These are phyloP conservation scores for Tinea pellionella DNA, from an alignment of 2,888 invertebrate genomes.

Conservation along the genomic window DNA sequence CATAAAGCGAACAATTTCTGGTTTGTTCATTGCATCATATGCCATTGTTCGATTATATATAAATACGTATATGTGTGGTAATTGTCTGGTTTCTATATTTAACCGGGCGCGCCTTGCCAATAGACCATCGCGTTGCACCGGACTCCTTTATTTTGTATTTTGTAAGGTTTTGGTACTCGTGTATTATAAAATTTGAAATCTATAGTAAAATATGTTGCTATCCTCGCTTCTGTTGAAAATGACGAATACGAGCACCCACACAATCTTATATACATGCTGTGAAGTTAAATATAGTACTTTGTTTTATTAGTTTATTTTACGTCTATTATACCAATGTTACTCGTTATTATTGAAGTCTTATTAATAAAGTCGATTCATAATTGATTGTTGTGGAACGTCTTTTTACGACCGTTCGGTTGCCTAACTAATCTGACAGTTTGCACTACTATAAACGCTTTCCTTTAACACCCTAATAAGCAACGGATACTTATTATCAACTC, in stretches of 20 bases:
- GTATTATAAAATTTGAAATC: too few species aligned
- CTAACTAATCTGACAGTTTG: neutral
- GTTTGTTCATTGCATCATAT: neutral
- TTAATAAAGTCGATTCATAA: too few species aligned
- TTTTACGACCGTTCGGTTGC: neutral
- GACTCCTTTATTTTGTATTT: too few species aligned
- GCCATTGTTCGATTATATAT: neutral
- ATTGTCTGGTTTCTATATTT: constrained; percentile 3
- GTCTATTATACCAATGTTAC: too few species aligned
- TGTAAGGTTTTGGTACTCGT: too few species aligned
- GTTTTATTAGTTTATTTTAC: too few species aligned
- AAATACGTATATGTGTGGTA: neutral
- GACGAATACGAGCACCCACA: too few species aligned
- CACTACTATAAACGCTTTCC: neutral
- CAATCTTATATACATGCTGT: too few species aligned
- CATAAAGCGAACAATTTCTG: neutral
- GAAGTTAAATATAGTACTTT: too few species aligned
- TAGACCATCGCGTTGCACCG: neutral
- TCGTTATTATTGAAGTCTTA: too few species aligned
- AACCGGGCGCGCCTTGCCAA: neutral
- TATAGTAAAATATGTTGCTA: too few species aligned
- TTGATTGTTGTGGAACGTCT: neutral
- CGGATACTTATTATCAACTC: neutral
- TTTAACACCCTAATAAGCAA: neutral
- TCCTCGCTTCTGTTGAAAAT: too few species aligned